phyloP scores from a whole-genome alignment of 2,888 invertebrate genomes.

The Drosophila antonietae region DNA sequence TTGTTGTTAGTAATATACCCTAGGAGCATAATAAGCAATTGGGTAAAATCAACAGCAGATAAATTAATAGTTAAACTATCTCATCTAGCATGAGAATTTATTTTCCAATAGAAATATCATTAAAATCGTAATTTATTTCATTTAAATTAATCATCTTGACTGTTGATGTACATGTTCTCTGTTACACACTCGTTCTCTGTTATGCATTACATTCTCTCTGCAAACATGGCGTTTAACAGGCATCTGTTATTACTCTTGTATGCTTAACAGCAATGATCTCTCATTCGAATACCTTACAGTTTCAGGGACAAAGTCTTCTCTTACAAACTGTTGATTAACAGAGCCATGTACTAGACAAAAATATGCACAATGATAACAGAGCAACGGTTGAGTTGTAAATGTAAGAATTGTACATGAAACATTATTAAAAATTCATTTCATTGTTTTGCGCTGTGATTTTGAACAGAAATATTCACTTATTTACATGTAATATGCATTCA shows the following conservation, averaged over 20 bases:
- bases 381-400: no score
- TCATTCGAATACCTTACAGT: neutral
- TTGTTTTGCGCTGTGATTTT: neutral
- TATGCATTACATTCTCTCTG: neutral
- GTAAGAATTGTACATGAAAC: no score
- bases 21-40: neutral
- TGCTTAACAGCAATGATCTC: neutral
- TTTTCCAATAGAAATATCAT: no score
- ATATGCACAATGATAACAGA: no score
- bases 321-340: neutral
- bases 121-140: no score
- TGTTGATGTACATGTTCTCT: no score
- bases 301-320: neutral
- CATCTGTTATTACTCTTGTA: neutral
- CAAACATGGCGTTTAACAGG: neutral
- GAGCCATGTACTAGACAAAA: neutral
- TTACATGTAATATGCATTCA: neutral
- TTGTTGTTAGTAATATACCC: slow-evolving; percentile 37
- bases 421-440: neutral
- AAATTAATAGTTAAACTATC: neutral
- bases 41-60: neutral
- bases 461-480: neutral
- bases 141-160: no score
- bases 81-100: no score
- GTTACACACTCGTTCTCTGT: no score